Percentiles rank a stretch among this genome's conserved stretches.
phyloP scores from a whole-genome alignment of 2,797 vertebrate species.

The Galago senegalensis region DNA sequence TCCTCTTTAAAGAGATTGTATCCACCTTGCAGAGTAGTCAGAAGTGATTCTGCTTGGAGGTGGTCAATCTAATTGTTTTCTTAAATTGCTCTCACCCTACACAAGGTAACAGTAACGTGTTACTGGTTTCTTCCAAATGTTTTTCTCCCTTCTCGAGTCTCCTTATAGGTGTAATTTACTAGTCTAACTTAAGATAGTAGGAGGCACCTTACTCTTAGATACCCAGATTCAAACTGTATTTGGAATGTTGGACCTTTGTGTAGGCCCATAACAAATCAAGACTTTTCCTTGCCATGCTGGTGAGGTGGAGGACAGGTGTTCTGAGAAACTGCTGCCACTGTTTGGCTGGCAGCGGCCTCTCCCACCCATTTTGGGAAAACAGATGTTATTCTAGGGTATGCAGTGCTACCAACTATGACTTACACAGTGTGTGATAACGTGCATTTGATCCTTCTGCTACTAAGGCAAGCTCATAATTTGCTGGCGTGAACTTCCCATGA shows the following conservation, averaged over 20 bases:
- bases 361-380: neutral
- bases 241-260: neutral
- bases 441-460: neutral
- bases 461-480: neutral
- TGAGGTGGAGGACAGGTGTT: neutral
- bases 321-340: neutral
- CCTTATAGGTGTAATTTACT: neutral
- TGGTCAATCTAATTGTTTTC: neutral
- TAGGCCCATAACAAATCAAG: neutral
- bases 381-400: neutral
- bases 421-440: too few relatives aligned
- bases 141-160: neutral
- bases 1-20: conserved; percentile 50
- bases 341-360: neutral
- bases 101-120: neutral
- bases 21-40: conserved; percentile 18
- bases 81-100: neutral
- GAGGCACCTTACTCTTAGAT: neutral
- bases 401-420: neutral
- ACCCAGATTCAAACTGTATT: neutral
- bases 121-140: neutral
- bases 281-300: neutral
- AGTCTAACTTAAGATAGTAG: neutral
- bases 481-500: neutral
- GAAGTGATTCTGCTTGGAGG: neutral